Evolutionary conservation across 2,113 vertebrate species (phyloP).

Genomic region (Cynopterus brachyotis): DNA sequence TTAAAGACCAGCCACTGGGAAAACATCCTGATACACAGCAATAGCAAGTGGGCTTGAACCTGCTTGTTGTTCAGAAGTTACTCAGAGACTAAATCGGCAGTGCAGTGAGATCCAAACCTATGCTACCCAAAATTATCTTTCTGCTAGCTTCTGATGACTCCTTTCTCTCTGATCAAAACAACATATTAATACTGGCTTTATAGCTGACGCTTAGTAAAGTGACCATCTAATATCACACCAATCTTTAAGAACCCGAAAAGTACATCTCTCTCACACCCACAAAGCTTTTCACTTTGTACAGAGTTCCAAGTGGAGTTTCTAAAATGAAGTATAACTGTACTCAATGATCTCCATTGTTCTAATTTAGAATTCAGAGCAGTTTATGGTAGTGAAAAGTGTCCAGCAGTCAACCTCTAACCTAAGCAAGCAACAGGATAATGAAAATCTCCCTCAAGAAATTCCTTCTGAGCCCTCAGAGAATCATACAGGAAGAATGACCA

Average conservation of each 20-base stretch:
- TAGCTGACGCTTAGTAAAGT: neutral
- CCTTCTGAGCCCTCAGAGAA: neutral
- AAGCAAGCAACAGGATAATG: neutral
- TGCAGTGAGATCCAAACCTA: neutral
- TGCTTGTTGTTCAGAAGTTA: neutral
- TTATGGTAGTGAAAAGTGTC: neutral
- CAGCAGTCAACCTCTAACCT: neutral
- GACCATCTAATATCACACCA: neutral
- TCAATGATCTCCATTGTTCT: neutral
- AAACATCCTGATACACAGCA: neutral
- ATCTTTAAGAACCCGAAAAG: neutral
- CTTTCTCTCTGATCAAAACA: slow-evolving; percentile 24
- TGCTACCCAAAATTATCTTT: neutral
- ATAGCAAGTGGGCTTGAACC: neutral
- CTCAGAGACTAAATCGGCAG: neutral
- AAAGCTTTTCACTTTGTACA: neutral
- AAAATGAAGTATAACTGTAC: slow-evolving; percentile 10
- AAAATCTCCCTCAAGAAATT: neutral
- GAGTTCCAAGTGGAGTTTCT: neutral
- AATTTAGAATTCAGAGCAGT: neutral
- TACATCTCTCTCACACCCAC: neutral
- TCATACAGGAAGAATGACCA: neutral
- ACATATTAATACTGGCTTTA: neutral
- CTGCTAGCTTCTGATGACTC: neutral
- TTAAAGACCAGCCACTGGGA: neutral